Conservation (phyloP, 2,888 invertebrate species). For the Proisotoma minuta region DNA sequence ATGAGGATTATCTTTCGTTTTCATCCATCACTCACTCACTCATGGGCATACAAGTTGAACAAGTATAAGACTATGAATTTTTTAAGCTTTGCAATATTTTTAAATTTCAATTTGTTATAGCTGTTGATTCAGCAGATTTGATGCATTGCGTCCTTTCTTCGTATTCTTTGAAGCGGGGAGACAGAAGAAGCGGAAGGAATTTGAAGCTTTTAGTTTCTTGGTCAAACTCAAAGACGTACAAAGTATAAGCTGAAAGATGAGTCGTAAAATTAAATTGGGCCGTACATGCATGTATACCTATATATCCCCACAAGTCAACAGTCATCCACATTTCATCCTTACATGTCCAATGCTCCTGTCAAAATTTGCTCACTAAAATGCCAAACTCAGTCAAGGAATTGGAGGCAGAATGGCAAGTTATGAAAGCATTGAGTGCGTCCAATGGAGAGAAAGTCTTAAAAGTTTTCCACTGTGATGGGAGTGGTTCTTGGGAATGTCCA, state of each 20-base stretch:
- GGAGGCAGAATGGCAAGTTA: not conserved
- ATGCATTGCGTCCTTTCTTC: slow-evolving; percentile 1
- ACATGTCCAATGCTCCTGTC: not conserved
- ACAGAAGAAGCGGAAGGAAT: slow-evolving; percentile 1
- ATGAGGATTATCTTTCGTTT: too few relatives aligned
- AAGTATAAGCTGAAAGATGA: not conserved
- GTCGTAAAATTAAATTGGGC: slow-evolving; percentile 3
- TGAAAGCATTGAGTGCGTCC: not conserved
- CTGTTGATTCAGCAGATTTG: slow-evolving; percentile 2
- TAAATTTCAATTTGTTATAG: slow-evolving; percentile 5
- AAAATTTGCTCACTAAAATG: not conserved
- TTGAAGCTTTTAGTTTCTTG: too few relatives aligned
- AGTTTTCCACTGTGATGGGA: not conserved
- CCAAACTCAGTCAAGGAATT: not conserved
- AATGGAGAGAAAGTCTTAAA: not conserved
- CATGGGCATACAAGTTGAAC: too few relatives aligned
- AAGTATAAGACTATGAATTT: too few relatives aligned
- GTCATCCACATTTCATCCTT: not conserved
- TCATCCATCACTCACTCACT: too few relatives aligned
- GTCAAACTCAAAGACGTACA: too few relatives aligned
- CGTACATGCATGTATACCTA: not conserved
- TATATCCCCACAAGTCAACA: not conserved
- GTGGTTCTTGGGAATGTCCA: too few relatives aligned
- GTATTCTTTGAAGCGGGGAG: not conserved
- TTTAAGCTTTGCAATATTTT: too few relatives aligned